Base-by-base conservation (phyloP, 2,113 vertebrate species). In the Silurus glanis region DNA sequence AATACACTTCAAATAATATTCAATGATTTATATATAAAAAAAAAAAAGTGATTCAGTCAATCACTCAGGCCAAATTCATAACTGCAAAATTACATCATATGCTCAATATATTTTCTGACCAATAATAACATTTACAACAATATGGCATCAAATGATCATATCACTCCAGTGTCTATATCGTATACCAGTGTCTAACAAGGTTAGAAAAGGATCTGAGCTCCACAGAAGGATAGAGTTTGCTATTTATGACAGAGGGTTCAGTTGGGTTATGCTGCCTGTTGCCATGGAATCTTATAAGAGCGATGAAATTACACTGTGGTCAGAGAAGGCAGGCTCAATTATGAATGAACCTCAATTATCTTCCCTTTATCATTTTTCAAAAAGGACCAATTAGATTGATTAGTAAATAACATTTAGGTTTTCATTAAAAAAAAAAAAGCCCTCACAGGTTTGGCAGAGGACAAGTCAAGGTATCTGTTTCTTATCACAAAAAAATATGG, bases 191-290 rank as follows among this genome's bases (percentile, higher is more conserved):
- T 78, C 2, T 67, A 67, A 64, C 28, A 86, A 28, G 69, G 45
- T n/a, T 37, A 37, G 62, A 76, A 80, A 86, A 66, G 21, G 45
- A 81, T 62, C 62, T 86, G 61, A 86, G 47, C 59, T 71, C 45
- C 37, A 78, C 83, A 12, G 79, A 92, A 93, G 92, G 92, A 94
- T 92, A 93, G 72, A 72, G 88, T 80, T 76, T 82, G 88, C 71
- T 58, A 83, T 87, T 79, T 85, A 76, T 81, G 76, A 79, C 87
- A 83, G 87, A 93, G 89, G 56, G 90, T 92, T 88, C 90, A 87
- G 91, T 89, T 90, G 89, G 67, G 89, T 92, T 90, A 84, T 87
- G 89, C 85, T 87, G 92, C 92, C 90, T 93, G 93, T 94, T 94
- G 94, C 93, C 92, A 94, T 93, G 93, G 92, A 92, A 64, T 87